These are phyloP conservation scores for Lumbricus terrestris DNA, from an alignment of 2,888 invertebrate genomes.

Conservation along the genomic window DNA sequence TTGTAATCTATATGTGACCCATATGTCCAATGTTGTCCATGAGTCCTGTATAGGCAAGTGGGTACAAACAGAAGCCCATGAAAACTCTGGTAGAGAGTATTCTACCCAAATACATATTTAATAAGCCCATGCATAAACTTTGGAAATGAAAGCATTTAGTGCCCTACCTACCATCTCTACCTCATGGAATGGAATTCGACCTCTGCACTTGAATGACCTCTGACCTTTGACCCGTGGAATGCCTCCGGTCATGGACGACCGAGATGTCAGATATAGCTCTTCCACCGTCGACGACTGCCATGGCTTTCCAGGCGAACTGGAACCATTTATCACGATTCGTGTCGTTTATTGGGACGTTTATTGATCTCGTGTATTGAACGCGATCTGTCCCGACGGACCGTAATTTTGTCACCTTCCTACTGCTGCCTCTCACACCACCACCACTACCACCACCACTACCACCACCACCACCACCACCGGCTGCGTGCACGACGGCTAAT, in stretches of 20 bases:
- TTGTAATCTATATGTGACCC: too few species aligned
- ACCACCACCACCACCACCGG: background rate
- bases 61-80: too few species aligned
- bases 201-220: background rate
- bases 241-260: background rate
- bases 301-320: background rate
- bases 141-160: background rate
- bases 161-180: background rate
- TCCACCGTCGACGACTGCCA: background rate
- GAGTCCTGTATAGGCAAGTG: too few species aligned
- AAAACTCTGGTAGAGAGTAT: too few species aligned
- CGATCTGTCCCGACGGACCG: background rate
- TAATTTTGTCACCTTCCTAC: slow-evolving; percentile 3
- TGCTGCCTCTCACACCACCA: background rate
- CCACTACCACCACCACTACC: too few species aligned
- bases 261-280: too few species aligned
- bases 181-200: background rate
- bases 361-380: background rate
- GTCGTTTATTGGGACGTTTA: background rate
- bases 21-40: too few species aligned
- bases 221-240: background rate
- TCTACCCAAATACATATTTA: background rate
- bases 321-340: background rate
- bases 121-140: background rate
- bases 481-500: background rate